These are phyloP conservation scores for Drosophila fulvimacula DNA, from an alignment of 2,888 invertebrate species.

Conservation along the genomic window DNA sequence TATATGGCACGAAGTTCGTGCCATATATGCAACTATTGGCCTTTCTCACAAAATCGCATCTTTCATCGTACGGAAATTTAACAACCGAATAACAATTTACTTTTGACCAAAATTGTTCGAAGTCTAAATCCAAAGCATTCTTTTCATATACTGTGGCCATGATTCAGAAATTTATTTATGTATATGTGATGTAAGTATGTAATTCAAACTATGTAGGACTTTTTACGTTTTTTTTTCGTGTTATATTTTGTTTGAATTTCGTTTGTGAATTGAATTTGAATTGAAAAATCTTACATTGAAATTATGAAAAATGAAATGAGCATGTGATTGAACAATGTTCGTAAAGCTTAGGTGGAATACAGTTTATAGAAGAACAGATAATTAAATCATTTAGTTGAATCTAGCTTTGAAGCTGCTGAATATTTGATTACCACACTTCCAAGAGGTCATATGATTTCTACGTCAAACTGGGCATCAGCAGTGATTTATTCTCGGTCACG, in stretches of 20 bases:
- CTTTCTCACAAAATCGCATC: constrained; percentile 37
- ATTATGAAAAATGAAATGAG: neutral
- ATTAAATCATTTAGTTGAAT: too few relatives aligned
- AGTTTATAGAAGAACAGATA: too few relatives aligned
- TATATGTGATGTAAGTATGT: neutral
- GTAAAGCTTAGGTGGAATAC: too few relatives aligned
- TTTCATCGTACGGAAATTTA: constrained; percentile 24
- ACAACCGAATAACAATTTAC: constrained; percentile 43
- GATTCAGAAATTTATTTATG: too few relatives aligned
- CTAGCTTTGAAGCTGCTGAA: too few relatives aligned
- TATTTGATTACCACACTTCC: too few relatives aligned
- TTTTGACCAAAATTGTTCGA: constrained; percentile 26
- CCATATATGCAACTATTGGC: constrained; percentile 32
- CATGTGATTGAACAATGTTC: neutral
- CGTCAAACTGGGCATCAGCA: too few relatives aligned
- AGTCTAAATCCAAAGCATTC: constrained; percentile 36
- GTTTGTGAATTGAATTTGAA: neutral
- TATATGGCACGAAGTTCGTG: constrained; percentile 42
- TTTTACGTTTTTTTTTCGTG: neutral
- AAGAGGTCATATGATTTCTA: too few relatives aligned
- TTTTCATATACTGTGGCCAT: neutral
- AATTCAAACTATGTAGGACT: neutral
- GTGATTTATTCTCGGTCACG: too few relatives aligned
- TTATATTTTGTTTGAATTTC: too few relatives aligned
- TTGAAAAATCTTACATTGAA: neutral